These are phyloP conservation scores for Danio albolineatus DNA, from an alignment of 2,797 vertebrate genomes.

Conservation along the genomic window DNA sequence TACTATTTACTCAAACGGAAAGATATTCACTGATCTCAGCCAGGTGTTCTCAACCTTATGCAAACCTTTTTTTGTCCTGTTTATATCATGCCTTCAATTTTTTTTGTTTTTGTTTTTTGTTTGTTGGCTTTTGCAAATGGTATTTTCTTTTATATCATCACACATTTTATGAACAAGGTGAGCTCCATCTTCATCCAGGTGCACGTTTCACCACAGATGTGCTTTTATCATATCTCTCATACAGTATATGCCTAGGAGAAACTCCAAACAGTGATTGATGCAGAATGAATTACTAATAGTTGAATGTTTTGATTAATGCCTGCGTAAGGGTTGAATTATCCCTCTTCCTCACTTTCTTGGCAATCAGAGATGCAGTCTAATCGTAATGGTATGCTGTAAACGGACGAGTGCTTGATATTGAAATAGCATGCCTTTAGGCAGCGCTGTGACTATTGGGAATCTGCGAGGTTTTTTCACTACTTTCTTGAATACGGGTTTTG, in stretches of 20 bases:
- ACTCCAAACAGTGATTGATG: not conserved
- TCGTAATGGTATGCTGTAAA: not conserved
- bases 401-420: not conserved
- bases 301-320: slow-evolving; percentile 11
- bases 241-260: not conserved
- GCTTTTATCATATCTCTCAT: not conserved
- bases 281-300: not conserved
- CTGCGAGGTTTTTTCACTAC: not conserved
- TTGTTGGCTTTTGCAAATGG: not conserved
- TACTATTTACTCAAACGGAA: not conserved
- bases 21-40: not conserved
- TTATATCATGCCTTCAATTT: not conserved
- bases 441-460: slow-evolving; percentile 16
- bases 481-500: slow-evolving; percentile 46
- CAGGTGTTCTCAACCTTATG: slow-evolving; percentile 19
- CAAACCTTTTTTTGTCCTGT: slow-evolving; percentile 6
- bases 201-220: slow-evolving; percentile 1
- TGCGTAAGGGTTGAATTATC: not conserved
- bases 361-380: not conserved
- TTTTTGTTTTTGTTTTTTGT: not conserved
- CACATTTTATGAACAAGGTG: not conserved
- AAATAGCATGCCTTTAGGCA: slow-evolving; percentile 1
- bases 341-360: not conserved
- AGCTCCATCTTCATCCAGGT: not conserved
- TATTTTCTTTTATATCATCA: not conserved